phyloP scores from a whole-genome alignment of 2,888 invertebrate genomes.

The Acronicta aceris region DNA sequence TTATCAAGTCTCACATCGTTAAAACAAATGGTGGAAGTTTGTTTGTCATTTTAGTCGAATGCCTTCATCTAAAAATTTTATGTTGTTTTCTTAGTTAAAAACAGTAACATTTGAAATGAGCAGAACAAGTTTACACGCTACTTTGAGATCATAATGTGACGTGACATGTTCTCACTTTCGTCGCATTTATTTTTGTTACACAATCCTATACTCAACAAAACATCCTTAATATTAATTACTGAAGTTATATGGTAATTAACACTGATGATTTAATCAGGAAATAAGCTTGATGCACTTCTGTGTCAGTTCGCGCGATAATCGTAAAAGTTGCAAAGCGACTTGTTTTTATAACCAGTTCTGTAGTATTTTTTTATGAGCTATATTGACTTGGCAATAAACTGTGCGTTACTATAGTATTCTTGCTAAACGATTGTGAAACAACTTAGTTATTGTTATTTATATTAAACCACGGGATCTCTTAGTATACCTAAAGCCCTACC shows the following conservation, averaged over 20 bases:
- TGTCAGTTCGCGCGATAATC: conserved; percentile 3
- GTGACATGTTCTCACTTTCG: conserved; percentile 69
- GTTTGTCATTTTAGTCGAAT: conserved; percentile 11
- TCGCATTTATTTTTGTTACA: conserved; percentile 54
- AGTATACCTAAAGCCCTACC: conserved; percentile 12
- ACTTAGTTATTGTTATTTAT: not conserved
- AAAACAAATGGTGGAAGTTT: conserved; percentile 2
- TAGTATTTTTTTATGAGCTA: not conserved
- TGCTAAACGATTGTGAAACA: not conserved
- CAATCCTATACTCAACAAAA: conserved; percentile 30
- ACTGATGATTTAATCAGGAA: conserved; percentile 28
- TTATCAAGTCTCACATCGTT: conserved; percentile 7
- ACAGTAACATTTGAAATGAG: conserved; percentile 36
- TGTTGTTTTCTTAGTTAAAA: conserved; percentile 12
- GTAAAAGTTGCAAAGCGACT: conserved; percentile 8
- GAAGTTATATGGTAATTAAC: conserved; percentile 23
- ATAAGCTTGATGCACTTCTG: conserved; percentile 16
- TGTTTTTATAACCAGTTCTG: conserved; percentile 1
- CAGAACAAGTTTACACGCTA: conserved; percentile 57
- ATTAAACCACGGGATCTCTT: no score
- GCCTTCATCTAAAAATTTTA: conserved; percentile 22
- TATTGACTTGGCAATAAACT: not conserved
- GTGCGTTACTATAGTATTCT: not conserved
- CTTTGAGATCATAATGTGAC: conserved; percentile 67
- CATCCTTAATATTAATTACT: conserved; percentile 43